Evolutionary conservation across 1,140 invertebrate species (phyloP), one percentile per base, ranked within the genome.

Genomic region (Tenebrio molitor): DNA sequence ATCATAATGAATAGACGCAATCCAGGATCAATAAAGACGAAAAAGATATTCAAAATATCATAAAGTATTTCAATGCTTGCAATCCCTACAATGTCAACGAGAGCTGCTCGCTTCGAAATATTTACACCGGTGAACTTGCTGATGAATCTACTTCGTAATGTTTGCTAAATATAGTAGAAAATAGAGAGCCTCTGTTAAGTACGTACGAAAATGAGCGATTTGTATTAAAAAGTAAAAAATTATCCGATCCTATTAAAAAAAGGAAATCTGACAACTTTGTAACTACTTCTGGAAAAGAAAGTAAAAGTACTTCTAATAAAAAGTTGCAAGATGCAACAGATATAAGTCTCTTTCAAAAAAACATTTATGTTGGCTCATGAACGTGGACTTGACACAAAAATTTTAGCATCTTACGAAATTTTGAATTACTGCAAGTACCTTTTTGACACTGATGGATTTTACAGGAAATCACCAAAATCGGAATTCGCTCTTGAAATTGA

Each of bases 1-100:
- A 33, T 46, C 77, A 77, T 74, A 77, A 77, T 77, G 76, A 76
- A 77, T 79, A 76, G 76, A 76, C 66, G 39, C 63, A 78, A 78
- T 72, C 72, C 3, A 76, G 74, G 46, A 77, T 77, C 17, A 71
- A 72, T 46, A 74, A 65, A 36, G 70, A 78, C 67, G 76, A 77
- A 73, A 69, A 77, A 16, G 74, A 78, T 39, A 25, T 79, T 68
- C 0, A 69, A 74, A 74, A 71, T 74, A 76, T 74, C 33, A 66
- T 76, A 17, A 69, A 69, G 65, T 71, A 25, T 74, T 65, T 74
- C 41, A 74, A 65, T 36, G 63, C 62, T 53, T 74, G 62, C 23
- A 74, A 67, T 69, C 69, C 72, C 0, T 72, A 69, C 15, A 73
- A 71, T 14, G 46, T 41, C 17, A 69, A 33, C 44, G 53, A 14